Conservation (phyloP, 37 sponge, comb jelly and placozoan species). For the Hormiphora californensis region DNA sequence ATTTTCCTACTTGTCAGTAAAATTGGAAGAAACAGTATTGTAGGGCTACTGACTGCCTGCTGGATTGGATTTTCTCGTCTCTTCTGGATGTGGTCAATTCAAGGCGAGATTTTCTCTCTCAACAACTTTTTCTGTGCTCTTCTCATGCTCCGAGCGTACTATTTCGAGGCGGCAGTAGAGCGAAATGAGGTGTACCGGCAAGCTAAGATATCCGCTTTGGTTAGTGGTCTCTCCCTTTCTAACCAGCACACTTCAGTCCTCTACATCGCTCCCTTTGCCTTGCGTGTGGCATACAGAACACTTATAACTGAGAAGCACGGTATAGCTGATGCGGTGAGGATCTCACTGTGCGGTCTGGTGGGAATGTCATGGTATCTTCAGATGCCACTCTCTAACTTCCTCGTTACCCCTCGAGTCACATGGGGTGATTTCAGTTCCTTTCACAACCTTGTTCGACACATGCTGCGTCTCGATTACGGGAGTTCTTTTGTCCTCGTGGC, state of each 20-base stretch:
- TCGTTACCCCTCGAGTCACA: slow-evolving; percentile 29
- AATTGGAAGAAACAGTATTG: slow-evolving; percentile 10
- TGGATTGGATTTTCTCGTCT: slow-evolving; percentile 36
- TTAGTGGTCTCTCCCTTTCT: slow-evolving; percentile 30
- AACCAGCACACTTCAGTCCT: slow-evolving; percentile 45
- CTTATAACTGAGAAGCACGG: not conserved
- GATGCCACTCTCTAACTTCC: slow-evolving; percentile 20
- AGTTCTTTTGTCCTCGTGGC: slow-evolving; percentile 40
- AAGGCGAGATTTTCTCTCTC: slow-evolving; percentile 40
- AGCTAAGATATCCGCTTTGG: slow-evolving; percentile 10
- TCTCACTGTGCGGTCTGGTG: not conserved
- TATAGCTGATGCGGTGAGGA: not conserved
- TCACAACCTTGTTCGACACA: not conserved
- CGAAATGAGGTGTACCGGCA: not conserved
- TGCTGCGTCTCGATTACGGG: slow-evolving; percentile 18
- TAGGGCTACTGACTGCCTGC: slow-evolving; percentile 12
- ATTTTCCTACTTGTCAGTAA: slow-evolving; percentile 4
- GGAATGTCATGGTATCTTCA: slow-evolving; percentile 42
- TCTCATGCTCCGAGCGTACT: slow-evolving; percentile 6
- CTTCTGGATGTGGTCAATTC: slow-evolving; percentile 55
- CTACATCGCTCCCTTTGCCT: slow-evolving; percentile 8
- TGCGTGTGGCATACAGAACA: slow-evolving; percentile 19
- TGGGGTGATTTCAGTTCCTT: slow-evolving; percentile 45
- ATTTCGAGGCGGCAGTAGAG: not conserved
- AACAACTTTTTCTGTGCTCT: slow-evolving; percentile 30